Percentiles rank a stretch among this genome's conserved stretches.
phyloP scores from a whole-genome alignment of 2,888 invertebrate genomes.

The Eupithecia inturbata region DNA sequence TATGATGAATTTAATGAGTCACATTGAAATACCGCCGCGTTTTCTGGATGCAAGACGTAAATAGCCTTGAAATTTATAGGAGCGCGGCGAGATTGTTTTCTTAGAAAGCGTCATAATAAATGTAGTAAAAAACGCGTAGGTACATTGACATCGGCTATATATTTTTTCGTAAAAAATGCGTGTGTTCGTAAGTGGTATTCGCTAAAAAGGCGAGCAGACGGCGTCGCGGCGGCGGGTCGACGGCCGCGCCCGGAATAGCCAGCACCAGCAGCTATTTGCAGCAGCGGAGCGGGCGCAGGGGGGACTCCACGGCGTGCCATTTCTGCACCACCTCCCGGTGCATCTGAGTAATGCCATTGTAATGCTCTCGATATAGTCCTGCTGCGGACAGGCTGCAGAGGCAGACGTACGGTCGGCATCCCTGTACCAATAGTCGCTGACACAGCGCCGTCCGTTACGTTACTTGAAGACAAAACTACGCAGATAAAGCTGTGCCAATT shows the following conservation, averaged over 20 bases:
- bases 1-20: conserved; percentile 39
- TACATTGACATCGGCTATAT: conserved; percentile 73
- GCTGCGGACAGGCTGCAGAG: conserved; percentile 58
- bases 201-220: conserved; percentile 83
- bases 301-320: conserved; percentile 77
- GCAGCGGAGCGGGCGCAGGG: conserved; percentile 72
- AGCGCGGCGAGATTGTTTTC: conserved; percentile 53
- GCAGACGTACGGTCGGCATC: conserved; percentile 75
- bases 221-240: conserved; percentile 84
- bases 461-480: conserved; percentile 39
- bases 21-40: conserved; percentile 38
- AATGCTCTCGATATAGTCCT: conserved; percentile 81
- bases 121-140: conserved; percentile 59
- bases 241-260: conserved; percentile 83
- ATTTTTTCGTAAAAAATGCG: conserved; percentile 77
- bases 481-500: conserved; percentile 50
- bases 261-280: conserved; percentile 82
- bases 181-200: conserved; percentile 73
- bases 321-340: conserved; percentile 82
- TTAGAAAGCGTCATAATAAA: conserved; percentile 58
- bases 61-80: conserved; percentile 50
- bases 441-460: conserved; percentile 25
- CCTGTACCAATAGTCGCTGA: conserved; percentile 43
- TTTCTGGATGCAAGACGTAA: conserved; percentile 36
- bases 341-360: conserved; percentile 84